Base-by-base conservation (phyloP, 2,888 invertebrate genomes). In the Tetragonisca angustula region DNA sequence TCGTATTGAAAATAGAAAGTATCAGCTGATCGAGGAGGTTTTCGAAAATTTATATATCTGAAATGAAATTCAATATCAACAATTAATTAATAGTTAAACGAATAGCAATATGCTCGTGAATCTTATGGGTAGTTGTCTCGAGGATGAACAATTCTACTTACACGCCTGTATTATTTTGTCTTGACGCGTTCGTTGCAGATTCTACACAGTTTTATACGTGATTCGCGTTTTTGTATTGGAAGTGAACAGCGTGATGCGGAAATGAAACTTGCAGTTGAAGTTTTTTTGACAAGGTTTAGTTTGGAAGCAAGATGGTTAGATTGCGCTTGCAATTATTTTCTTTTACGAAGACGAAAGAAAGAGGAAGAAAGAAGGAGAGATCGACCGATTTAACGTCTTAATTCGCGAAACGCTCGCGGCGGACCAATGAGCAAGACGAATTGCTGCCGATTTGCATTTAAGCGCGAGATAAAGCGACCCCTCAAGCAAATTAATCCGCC, bases 371-470 rank as follows among this genome's bases (percentile, higher is more conserved):
- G 81, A 59, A 49, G 50, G 32, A 27, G 69, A 75, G 72, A 85
- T 65, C 65, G 69, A 49, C 32, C 68, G 74, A 76, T 76, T 75
- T 65, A 83, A 89, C 88, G 80, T 88, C 88, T 88, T 83, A 90
- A 89, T 89, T 87, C 81, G 76, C 70, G 79, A 83, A 87, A 90
- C 75, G 79, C 90, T 86, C 68, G 77, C 76, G 90, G 90, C 88
- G 76, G 78, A 61, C 68, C 86, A 86, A 82, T 69, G 79, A 88
- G 73, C 78, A 88, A 88, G 88, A 89, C 83, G 87, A 82, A 89
- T 90, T 87, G 77, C 87, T 71, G 72, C 75, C 81, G 81, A 87
- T 85, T 89, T 89, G 87, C 90, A 84, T 90, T 89, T 84, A 87
- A 90, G 76, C 87, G 76, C 73, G 56, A 88, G 83, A 88, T 88